Evolutionary conservation across 1,140 invertebrate genomes (phyloP).

Genomic region (Megalonaias nervosa): DNA sequence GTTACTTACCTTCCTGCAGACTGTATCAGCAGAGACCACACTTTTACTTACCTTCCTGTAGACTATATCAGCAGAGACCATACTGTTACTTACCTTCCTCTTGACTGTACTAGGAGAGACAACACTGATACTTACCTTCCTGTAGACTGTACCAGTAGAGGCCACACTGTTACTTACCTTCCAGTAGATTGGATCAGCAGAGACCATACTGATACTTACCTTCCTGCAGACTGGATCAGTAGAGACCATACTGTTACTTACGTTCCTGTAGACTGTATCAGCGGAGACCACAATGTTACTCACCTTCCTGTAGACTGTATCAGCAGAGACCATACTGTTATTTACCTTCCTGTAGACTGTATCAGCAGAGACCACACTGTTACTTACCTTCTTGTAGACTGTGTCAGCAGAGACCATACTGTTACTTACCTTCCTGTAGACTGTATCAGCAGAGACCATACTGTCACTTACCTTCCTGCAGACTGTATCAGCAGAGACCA

Average conservation of each 20-base stretch:
- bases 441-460: too few species aligned
- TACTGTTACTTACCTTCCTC: neutral
- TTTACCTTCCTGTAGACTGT: too few species aligned
- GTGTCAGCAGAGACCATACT: too few species aligned
- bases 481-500: too few species aligned
- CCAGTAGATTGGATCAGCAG: neutral
- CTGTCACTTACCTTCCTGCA: too few species aligned
- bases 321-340: too few species aligned
- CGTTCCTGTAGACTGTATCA: slow-evolving; percentile 91
- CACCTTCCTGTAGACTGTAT: too few species aligned
- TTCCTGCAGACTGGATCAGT: slow-evolving; percentile 89
- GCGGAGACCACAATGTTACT: too few species aligned
- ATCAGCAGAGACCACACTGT: too few species aligned
- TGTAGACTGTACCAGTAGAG: slow-evolving; percentile 82
- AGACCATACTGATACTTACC: slow-evolving; percentile 61
- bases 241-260: slow-evolving; percentile 45
- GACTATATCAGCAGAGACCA: slow-evolving; percentile 59
- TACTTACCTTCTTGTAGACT: too few species aligned
- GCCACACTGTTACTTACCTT: neutral
- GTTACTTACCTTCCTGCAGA: slow-evolving; percentile 86
- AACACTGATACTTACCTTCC: slow-evolving; percentile 77
- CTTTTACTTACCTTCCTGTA: neutral
- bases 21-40: slow-evolving; percentile 73
- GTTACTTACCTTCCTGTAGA: too few species aligned
- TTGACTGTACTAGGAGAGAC: neutral